A percentile compares a stretch with the other conserved stretches of the same genome.
These are phyloP conservation scores for Desoria tigrina DNA, from an alignment of 2,888 invertebrate genomes.

Conservation along the genomic window DNA sequence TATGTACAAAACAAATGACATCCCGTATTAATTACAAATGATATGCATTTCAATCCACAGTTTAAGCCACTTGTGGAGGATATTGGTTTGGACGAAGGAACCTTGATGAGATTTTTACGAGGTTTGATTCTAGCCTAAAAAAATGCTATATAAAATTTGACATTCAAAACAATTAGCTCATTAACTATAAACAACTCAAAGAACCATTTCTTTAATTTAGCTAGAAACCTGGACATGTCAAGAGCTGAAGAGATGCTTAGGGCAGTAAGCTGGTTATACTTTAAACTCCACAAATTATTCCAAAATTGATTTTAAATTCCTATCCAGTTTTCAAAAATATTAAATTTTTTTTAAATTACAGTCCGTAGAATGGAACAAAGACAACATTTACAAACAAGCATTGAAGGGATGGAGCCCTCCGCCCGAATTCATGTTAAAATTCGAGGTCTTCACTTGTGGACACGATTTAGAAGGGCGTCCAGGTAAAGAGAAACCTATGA, in stretches of 20 bases:
- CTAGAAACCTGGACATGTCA: slow-evolving; percentile 32
- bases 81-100: neutral
- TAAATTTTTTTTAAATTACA: slow-evolving; percentile 11
- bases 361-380: slow-evolving; percentile 32
- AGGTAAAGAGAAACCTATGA: slow-evolving; percentile 25
- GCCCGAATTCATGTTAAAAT: slow-evolving; percentile 28
- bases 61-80: neutral
- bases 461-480: slow-evolving; percentile 38
- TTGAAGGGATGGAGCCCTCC: slow-evolving; percentile 31
- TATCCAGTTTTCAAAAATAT: neutral
- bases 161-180: neutral
- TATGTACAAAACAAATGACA: neutral
- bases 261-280: slow-evolving; percentile 27
- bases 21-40: too few species aligned
- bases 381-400: slow-evolving; percentile 20
- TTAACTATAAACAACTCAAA: neutral
- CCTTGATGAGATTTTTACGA: slow-evolving; percentile 30
- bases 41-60: neutral
- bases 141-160: too few species aligned
- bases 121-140: slow-evolving; percentile 14
- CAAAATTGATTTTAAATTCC: neutral
- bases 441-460: slow-evolving; percentile 34
- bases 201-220: slow-evolving; percentile 11
- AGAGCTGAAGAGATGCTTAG: slow-evolving; percentile 38
- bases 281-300: neutral